phyloP scores from a whole-genome alignment of 2,113 vertebrate genomes.

The Arenaria interpres region DNA sequence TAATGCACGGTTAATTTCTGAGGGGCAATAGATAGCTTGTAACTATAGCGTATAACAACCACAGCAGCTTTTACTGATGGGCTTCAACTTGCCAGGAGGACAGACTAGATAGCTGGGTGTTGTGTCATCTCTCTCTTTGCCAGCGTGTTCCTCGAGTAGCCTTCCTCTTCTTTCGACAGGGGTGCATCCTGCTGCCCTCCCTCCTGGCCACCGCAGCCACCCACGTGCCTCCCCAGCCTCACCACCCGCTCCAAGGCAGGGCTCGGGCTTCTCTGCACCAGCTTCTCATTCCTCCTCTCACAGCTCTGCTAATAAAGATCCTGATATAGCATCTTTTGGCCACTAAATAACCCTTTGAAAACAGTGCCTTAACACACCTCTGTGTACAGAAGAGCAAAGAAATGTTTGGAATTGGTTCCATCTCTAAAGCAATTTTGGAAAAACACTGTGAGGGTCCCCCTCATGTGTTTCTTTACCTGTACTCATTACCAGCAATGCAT shows the following conservation, averaged over 20 bases:
- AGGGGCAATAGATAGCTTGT: background rate
- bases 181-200: background rate
- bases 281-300: background rate
- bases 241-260: accelerated
- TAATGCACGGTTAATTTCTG: background rate
- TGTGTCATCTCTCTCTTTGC: background rate
- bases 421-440: background rate
- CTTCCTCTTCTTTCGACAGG: background rate
- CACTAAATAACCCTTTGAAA: background rate
- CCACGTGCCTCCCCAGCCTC: accelerated
- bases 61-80: background rate
- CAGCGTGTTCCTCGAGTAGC: accelerated
- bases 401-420: background rate
- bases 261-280: accelerated
- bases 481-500: background rate
- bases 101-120: background rate
- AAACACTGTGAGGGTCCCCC: background rate
- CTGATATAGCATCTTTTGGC: background rate
- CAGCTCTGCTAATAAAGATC: background rate
- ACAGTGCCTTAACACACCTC: background rate
- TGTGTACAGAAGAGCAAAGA: background rate
- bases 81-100: background rate
- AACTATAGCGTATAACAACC: background rate
- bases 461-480: background rate
- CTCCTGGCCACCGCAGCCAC: background rate